Base-by-base conservation (phyloP, 2,888 invertebrate species). In the Acrobasis repandana region DNA sequence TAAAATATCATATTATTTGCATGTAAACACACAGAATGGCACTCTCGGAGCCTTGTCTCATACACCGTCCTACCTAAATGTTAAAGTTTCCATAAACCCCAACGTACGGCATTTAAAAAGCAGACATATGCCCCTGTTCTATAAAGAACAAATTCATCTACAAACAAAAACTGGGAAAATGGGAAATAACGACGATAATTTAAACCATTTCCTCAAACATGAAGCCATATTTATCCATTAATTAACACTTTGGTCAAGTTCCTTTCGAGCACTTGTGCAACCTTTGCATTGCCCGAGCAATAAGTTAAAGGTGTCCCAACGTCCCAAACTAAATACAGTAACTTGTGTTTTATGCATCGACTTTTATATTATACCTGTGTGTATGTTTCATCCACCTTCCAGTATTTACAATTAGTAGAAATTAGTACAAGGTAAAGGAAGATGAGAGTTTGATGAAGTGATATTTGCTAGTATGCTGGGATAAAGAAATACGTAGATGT, bases 141-240 rank as follows among this genome's bases (percentile, higher is more conserved):
- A 46, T n/a, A 28, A 47, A 28, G 56, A 28, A 6, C 20, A 28
- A 20, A 56, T 20, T 56, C n/a, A 46, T n/a, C 16, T 28, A 28
- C 28, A 18, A 43, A 1, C n/a, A 20, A 18, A 56, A 38, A 43
- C 14, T 11, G 54, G 33, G 54, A 47, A 56, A 56, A 56, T 47
- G 56, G 28, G 46, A 56, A 28, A 43, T 56, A 56, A 56, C 47
- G 47, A 56, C 10, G 47, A 28, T 28, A 28, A 56, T 43, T 56
- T 56, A 28, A 47, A 56, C 15, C 46, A 56, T 56, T 56, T 56
- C 47, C 56, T 36, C 47, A 47, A 47, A 46, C 56, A 56, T 28
- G 28, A 28, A 47, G 15, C 28, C 46, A 47, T 56, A 47, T 56
- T 47, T 28, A 28, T 9, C 18, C 20, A 28, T 38, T 14, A 43